Evolutionary conservation across 2,113 vertebrate species (phyloP).

Genomic region (Vidua chalybeata): DNA sequence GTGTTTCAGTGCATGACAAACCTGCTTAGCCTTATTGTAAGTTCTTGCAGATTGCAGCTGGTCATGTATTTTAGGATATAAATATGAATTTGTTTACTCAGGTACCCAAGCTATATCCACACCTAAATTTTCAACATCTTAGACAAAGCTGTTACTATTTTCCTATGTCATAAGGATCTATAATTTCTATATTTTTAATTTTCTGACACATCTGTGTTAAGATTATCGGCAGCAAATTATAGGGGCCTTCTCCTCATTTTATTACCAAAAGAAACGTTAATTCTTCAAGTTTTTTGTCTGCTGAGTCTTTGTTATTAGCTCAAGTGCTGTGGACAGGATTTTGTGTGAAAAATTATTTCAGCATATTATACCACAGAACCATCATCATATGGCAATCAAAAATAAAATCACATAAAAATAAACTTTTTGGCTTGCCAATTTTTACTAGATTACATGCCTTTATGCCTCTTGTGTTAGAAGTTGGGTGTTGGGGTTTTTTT

Average conservation of each 20-base stretch:
- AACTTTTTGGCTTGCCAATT: constrained; percentile 59
- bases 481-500: neutral
- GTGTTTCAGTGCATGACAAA: constrained; percentile 46
- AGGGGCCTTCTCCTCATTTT: constrained; percentile 8
- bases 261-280: constrained; percentile 3
- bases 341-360: constrained; percentile 14
- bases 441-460: constrained; percentile 56
- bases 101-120: neutral
- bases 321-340: constrained; percentile 8
- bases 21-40: constrained; percentile 31
- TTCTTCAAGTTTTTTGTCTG: constrained; percentile 9
- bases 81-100: neutral
- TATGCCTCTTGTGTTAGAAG: constrained; percentile 12
- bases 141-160: constrained; percentile 23
- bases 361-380: constrained; percentile 26
- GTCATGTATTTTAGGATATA: neutral
- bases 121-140: neutral
- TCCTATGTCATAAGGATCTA: neutral
- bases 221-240: neutral
- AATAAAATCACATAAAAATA: constrained; percentile 28
- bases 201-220: neutral
- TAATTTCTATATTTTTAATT: constrained; percentile 16
- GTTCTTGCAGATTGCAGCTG: constrained; percentile 23
- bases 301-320: constrained; percentile 30
- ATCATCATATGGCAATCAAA: constrained; percentile 34